Evolutionary conservation across 1,140 invertebrate species (phyloP).

Genomic region (Colletes latitarsis): DNA sequence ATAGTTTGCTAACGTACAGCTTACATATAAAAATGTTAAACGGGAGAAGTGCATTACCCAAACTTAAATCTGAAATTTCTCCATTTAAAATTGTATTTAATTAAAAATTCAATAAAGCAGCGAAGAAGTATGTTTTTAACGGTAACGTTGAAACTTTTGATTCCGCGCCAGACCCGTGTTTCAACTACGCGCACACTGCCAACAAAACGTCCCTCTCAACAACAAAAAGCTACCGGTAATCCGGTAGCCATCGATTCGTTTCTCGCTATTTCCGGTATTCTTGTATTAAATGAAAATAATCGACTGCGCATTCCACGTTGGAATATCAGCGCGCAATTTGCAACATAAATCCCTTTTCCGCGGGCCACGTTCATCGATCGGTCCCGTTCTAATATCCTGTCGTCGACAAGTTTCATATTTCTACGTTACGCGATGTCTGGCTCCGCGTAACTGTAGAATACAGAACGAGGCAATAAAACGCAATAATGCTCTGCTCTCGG

Average conservation of each 20-base stretch:
- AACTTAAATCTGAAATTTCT: no score
- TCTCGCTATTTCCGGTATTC: background rate
- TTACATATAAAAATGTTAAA: no score
- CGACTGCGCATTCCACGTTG: background rate
- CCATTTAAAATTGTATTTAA: no score
- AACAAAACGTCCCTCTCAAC: no score
- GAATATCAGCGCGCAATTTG: conserved; percentile 22
- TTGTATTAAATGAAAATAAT: background rate
- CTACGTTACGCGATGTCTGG: conserved; percentile 40
- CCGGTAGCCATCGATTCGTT: background rate
- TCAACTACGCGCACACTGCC: no score
- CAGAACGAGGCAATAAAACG: conserved; percentile 36
- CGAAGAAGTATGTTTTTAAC: no score
- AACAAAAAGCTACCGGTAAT: no score
- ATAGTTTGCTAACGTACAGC: no score
- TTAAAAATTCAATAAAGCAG: no score
- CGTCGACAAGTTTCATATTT: conserved; percentile 49
- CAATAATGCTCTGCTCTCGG: conserved; percentile 27
- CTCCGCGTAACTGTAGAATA: conserved; percentile 18
- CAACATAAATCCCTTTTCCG: conserved; percentile 33
- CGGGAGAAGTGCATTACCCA: no score
- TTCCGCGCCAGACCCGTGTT: no score
- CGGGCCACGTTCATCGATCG: conserved; percentile 30
- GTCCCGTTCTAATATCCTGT: conserved; percentile 42
- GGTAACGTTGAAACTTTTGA: no score